phyloP scores from a whole-genome alignment of 2,797 vertebrate species.

The Coregonus ussuriensis region DNA sequence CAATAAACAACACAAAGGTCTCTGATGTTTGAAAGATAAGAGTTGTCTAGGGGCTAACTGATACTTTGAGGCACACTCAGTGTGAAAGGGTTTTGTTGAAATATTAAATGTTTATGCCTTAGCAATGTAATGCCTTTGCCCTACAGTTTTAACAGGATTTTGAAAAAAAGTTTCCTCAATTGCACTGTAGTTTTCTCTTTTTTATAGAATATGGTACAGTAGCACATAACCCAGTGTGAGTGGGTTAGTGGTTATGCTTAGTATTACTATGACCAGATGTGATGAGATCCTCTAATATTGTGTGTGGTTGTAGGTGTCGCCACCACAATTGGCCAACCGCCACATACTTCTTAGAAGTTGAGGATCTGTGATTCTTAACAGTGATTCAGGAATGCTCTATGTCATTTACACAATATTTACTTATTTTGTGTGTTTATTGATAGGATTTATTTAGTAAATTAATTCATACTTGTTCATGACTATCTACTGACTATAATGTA shows the following conservation, averaged over 20 bases:
- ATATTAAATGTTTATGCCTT: slow-evolving; percentile 26
- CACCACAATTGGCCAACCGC: neutral
- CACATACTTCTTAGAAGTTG: neutral
- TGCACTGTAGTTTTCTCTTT: neutral
- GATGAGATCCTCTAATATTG: neutral
- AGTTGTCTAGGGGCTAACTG: slow-evolving; percentile 7
- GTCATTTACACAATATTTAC: neutral
- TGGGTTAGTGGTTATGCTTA: neutral
- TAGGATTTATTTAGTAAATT: neutral
- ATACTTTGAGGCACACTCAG: slow-evolving; percentile 24
- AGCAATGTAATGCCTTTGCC: neutral
- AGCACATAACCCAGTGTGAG: neutral
- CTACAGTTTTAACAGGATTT: neutral
- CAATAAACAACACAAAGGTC: slow-evolving; percentile 18
- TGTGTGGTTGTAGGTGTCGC: neutral
- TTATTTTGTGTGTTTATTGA: neutral
- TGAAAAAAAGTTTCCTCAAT: neutral
- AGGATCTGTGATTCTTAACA: neutral
- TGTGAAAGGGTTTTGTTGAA: slow-evolving; percentile 22
- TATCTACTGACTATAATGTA: neutral
- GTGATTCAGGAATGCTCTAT: neutral
- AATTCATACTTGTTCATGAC: neutral
- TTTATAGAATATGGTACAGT: neutral
- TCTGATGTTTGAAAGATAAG: slow-evolving; percentile 18
- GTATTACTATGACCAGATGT: neutral